These are phyloP conservation scores for Neodiprion fabricii DNA, from an alignment of 1,140 invertebrate species.

Conservation along the genomic window DNA sequence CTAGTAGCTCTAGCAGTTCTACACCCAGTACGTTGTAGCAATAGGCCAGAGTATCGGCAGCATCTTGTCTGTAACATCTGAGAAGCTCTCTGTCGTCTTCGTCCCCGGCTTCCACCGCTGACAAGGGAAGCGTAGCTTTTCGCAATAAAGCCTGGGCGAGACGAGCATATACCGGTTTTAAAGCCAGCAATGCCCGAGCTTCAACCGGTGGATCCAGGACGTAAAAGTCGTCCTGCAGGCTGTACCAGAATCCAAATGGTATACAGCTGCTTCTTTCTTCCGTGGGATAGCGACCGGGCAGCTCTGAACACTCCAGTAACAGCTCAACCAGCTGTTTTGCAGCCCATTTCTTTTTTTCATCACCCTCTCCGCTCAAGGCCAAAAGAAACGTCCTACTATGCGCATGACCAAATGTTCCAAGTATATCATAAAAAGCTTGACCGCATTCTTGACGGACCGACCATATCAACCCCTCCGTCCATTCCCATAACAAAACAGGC, in stretches of 20 bases:
- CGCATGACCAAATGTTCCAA: slow-evolving; percentile 52
- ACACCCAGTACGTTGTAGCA: slow-evolving; percentile 80
- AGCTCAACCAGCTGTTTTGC: slow-evolving; percentile 64
- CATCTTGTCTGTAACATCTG: slow-evolving; percentile 90
- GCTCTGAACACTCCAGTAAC: slow-evolving; percentile 76
- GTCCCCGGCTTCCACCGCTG: slow-evolving; percentile 52
- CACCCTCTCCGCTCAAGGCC: slow-evolving; percentile 49
- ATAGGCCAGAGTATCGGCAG: slow-evolving; percentile 88
- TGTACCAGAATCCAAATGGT: slow-evolving; percentile 91
- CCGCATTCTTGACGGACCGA: slow-evolving; percentile 42
- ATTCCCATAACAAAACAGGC: slow-evolving; percentile 51
- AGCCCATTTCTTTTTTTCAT: slow-evolving; percentile 52
- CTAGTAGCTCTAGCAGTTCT: slow-evolving; percentile 71
- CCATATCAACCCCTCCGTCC: slow-evolving; percentile 43
- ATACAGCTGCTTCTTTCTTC: slow-evolving; percentile 79
- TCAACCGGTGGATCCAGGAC: slow-evolving; percentile 62
- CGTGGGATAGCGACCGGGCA: slow-evolving; percentile 82
- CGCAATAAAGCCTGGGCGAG: slow-evolving; percentile 69
- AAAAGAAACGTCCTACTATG: slow-evolving; percentile 48
- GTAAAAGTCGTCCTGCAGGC: slow-evolving; percentile 78
- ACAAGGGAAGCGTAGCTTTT: slow-evolving; percentile 68
- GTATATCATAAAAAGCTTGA: slow-evolving; percentile 47
- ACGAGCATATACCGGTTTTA: slow-evolving; percentile 72
- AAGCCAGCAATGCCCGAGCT: slow-evolving; percentile 56
- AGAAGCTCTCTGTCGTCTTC: slow-evolving; percentile 85